phyloP scores from a whole-genome alignment of 2,888 invertebrate species.

The Prenolepis imparis region DNA sequence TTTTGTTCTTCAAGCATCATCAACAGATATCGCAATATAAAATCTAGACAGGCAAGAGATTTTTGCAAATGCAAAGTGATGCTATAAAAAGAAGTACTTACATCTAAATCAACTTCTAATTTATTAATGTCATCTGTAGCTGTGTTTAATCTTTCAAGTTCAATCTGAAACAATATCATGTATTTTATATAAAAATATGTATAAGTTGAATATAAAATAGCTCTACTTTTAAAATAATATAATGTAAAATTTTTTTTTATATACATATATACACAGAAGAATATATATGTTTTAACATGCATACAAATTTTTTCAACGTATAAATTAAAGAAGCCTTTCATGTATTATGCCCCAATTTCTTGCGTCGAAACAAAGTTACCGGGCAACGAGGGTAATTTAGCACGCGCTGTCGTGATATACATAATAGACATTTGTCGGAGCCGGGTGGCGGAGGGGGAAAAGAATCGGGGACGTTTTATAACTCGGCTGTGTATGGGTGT shows the following conservation, averaged over 20 bases:
- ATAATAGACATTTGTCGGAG: slow-evolving; percentile 13
- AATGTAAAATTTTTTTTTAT: background rate
- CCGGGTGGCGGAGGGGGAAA: slow-evolving; percentile 4
- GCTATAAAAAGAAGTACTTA: slow-evolving; percentile 85
- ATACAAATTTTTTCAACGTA: background rate
- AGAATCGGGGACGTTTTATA: slow-evolving; percentile 54
- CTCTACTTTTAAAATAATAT: background rate
- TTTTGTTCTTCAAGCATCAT: slow-evolving; percentile 58
- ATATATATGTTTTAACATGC: background rate
- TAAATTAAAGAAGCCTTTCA: background rate
- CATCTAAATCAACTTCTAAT: slow-evolving; percentile 95
- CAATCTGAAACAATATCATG: slow-evolving; percentile 88
- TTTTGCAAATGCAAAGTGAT: background rate
- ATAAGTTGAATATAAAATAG: background rate
- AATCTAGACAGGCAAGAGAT: slow-evolving; percentile 21
- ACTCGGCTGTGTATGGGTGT: slow-evolving; percentile 25
- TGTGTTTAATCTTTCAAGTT: slow-evolving; percentile 95
- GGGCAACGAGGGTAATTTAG: slow-evolving; percentile 27
- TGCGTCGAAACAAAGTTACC: slow-evolving; percentile 23
- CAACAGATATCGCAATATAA: slow-evolving; percentile 34
- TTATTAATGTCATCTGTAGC: slow-evolving; percentile 97
- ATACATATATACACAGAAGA: background rate
- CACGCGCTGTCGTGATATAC: background rate
- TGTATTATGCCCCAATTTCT: slow-evolving; percentile 31
- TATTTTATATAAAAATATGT: background rate